Conservation (phyloP, 2,888 invertebrate genomes). For the Cistogaster globosa region DNA sequence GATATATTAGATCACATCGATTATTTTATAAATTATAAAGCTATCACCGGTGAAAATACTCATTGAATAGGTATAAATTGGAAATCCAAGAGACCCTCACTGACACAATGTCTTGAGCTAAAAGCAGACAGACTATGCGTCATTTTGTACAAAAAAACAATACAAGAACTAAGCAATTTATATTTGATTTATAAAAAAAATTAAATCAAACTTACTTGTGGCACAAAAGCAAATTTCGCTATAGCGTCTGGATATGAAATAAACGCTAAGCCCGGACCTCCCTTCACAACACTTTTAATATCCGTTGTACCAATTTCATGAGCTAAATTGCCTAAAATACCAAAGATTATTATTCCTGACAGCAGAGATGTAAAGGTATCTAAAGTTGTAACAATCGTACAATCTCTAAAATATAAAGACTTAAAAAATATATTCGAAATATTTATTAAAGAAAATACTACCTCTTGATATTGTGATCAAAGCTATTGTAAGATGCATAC, state of each 20-base stretch:
- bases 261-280: constrained; percentile 91
- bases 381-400: constrained; percentile 90
- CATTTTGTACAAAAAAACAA: too few relatives aligned
- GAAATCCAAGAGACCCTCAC: too few relatives aligned
- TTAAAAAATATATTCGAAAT: background rate
- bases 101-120: too few relatives aligned
- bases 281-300: constrained; percentile 87
- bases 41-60: too few relatives aligned
- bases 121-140: too few relatives aligned
- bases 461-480: constrained; percentile 85
- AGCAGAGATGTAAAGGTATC: constrained; percentile 92
- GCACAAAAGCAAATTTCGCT: constrained; percentile 83
- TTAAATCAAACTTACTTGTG: constrained; percentile 80
- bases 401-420: constrained; percentile 85
- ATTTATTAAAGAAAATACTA: constrained; percentile 71
- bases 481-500: constrained; percentile 86
- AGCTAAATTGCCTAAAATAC: constrained; percentile 91
- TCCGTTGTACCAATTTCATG: constrained; percentile 85
- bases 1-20: too few relatives aligned
- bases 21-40: too few relatives aligned
- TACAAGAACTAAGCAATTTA: too few relatives aligned
- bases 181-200: background rate
- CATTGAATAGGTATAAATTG: too few relatives aligned
- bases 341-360: constrained; percentile 92
- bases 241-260: constrained; percentile 87